Base-by-base conservation (phyloP, 2,797 vertebrate genomes). In the Artibeus jamaicensis region DNA sequence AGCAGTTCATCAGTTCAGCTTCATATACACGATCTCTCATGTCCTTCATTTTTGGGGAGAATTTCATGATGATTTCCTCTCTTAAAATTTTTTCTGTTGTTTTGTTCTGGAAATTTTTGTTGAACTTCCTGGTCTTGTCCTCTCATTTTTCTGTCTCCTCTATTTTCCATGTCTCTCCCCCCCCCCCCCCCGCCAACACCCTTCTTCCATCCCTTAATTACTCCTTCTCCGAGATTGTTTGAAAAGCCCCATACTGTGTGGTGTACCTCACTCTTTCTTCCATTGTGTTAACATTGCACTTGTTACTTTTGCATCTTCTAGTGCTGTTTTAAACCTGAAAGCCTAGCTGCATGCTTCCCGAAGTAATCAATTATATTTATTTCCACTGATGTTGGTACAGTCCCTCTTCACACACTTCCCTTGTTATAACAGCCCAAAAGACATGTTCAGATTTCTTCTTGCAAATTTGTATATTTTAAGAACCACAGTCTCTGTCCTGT, bases 351-450 rank as follows among this genome's bases (percentile, higher is more conserved):
- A 65, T 46, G 46, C 82, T 50, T 91, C 65, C 14, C 29, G 24
- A 84, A 93, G 81, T 95, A 73, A n/a, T 70, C 29, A 7, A 4
- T 73, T 91, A 53, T 89, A 37, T 81, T 89, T 91, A 46, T 95
- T 94, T 87, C 65, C 50, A 24, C 34, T 73, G 26, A 88, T 78
- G 48, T 92, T 50, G 77, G 37, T 26, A 9, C 48, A n/a, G 9
- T 67, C 71, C n/a, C 26, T 94, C 26, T 76, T 94, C 9, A 59
- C 83, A 42, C 32, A 67, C 84, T 84, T 88, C 37, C 46, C 95
- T 94, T 91, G 62, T 86, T 96, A 89, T 50, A 55, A 1, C 6
- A 39, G 48, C 62, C 73, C 50, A 24, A 79, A 91, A 94, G 74
- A 62, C 29, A 12, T 19, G 24, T 67, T 93, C 24, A 86, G 14